Conservation (phyloP, 2,113 vertebrate genomes). For the Scolopax mira region DNA sequence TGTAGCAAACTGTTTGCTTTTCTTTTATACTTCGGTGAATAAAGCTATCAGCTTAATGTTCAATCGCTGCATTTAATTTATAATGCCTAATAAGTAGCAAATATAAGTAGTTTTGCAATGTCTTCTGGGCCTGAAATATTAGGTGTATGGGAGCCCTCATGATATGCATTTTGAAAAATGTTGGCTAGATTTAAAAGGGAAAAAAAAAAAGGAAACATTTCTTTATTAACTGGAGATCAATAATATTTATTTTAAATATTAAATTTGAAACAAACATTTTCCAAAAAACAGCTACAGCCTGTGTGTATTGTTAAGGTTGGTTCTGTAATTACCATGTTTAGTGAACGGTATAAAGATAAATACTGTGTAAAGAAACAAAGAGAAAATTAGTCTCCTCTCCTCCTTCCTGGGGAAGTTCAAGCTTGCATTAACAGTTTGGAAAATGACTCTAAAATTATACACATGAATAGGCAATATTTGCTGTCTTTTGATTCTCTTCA, state of each 20-base stretch:
- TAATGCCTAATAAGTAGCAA: background rate
- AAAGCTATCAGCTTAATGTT: background rate
- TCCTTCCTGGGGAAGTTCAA: background rate
- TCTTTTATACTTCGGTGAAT: background rate
- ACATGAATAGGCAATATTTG: background rate
- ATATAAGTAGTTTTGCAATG: background rate
- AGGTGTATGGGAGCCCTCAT: background rate
- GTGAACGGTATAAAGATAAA: background rate
- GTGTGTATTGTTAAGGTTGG: background rate
- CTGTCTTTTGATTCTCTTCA: background rate
- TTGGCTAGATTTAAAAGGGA: background rate
- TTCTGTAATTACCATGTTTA: background rate
- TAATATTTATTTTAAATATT: constrained; percentile 1
- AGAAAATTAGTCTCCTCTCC: background rate
- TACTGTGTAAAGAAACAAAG: constrained; percentile 6
- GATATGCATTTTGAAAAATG: background rate
- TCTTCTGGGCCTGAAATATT: background rate
- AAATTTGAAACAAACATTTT: background rate
- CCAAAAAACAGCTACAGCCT: background rate
- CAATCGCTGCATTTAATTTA: background rate
- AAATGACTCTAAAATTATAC: background rate
- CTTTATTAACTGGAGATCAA: background rate
- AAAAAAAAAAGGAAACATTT: background rate
- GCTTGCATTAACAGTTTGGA: background rate
- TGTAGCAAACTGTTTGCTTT: background rate